A percentile compares a stretch with the other conserved stretches of the same genome.
Conservation (phyloP, 1,140 invertebrate species). For the Caenorhabditis brenneri region DNA sequence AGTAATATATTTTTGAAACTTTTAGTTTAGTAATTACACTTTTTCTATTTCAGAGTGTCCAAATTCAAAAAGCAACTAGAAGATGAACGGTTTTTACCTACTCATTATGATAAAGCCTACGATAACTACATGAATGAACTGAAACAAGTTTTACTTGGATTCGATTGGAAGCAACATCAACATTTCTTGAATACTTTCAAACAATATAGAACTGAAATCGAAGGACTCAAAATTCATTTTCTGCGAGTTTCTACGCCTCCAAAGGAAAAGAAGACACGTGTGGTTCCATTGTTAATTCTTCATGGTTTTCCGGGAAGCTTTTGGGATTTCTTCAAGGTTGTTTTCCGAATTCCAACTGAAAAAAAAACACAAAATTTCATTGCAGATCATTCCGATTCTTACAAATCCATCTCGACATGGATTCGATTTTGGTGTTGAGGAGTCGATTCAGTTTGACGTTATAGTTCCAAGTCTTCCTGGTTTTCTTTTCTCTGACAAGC, state of each 20-base stretch:
- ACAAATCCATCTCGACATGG: slow-evolving; percentile 60
- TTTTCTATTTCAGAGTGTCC: not conserved
- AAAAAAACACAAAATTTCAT: not conserved
- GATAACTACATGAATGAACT: slow-evolving; percentile 52
- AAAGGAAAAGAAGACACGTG: slow-evolving; percentile 45
- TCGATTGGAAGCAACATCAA: slow-evolving; percentile 61
- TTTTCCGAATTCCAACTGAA: not conserved
- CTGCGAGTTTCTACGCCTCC: slow-evolving; percentile 52
- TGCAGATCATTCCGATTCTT: slow-evolving; percentile 57
- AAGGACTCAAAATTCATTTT: slow-evolving; percentile 60
- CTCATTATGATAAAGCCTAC: not conserved
- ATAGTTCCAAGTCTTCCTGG: slow-evolving; percentile 61
- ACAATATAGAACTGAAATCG: slow-evolving; percentile 60
- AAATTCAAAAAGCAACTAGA: not conserved
- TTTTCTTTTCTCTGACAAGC: slow-evolving; percentile 57
- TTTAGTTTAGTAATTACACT: no score
- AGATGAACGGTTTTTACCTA: not conserved
- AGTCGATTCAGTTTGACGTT: slow-evolving; percentile 57
- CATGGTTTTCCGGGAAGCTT: slow-evolving; percentile 59
- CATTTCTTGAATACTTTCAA: slow-evolving; percentile 60
- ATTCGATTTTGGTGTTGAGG: slow-evolving; percentile 58
- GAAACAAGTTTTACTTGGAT: slow-evolving; percentile 51
- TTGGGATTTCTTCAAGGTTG: slow-evolving; percentile 63
- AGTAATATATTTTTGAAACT: not conserved
- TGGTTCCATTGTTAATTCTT: slow-evolving; percentile 53